Evolutionary conservation across 2,888 invertebrate genomes (phyloP).

Genomic region (Acleris literana): DNA sequence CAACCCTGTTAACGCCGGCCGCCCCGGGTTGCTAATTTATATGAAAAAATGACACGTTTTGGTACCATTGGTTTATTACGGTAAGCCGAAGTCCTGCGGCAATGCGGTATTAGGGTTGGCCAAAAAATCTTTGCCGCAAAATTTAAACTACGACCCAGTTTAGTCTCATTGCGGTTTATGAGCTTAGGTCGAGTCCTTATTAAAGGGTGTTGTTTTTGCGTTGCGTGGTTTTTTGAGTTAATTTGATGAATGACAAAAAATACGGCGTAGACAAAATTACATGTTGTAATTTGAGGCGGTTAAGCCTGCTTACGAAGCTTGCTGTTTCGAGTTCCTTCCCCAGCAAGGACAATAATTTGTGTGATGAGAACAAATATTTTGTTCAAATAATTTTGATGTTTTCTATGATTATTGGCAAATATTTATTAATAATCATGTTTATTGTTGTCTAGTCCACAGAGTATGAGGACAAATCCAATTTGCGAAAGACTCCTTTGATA

Average conservation of each 20-base stretch:
- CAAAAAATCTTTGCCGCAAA: conserved; percentile 16
- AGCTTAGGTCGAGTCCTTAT: conserved; percentile 15
- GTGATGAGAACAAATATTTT: no score
- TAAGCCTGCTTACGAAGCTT: no score
- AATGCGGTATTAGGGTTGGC: conserved; percentile 26
- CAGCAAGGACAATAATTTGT: no score
- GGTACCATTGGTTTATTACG: conserved; percentile 13
- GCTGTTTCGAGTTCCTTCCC: no score
- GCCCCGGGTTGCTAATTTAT: conserved; percentile 4
- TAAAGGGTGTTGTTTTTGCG: conserved; percentile 15
- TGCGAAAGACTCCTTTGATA: no score
- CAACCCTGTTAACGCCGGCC: conserved; percentile 18
- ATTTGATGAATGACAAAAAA: conserved; percentile 27
- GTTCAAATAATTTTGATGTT: no score
- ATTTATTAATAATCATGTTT: no score
- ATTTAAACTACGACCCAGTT: conserved; percentile 21
- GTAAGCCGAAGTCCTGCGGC: conserved; percentile 20
- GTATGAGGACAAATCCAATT: no score
- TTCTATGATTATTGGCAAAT: no score
- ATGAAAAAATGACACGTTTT: conserved; percentile 12
- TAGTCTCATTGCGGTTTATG: conserved; percentile 28
- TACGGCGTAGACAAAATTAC: background rate
- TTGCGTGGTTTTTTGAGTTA: conserved; percentile 11
- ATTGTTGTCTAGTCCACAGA: no score
- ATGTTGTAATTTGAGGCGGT: background rate